phyloP scores from a whole-genome alignment of 2,888 invertebrate genomes.

The Lamproptera curius region DNA sequence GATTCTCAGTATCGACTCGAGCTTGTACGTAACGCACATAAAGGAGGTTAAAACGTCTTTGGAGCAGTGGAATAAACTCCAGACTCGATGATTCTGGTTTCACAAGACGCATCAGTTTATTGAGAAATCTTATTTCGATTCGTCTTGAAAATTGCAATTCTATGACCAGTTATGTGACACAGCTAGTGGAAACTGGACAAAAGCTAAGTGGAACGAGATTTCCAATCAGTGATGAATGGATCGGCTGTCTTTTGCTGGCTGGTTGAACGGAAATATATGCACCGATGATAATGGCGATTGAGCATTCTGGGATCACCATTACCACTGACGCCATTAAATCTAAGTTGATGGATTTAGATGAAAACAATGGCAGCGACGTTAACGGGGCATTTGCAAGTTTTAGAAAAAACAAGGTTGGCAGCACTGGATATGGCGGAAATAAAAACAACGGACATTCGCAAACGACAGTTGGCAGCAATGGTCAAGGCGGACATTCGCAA shows the following conservation, averaged over 20 bases:
- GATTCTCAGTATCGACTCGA: neutral
- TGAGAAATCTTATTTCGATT: constrained; percentile 12
- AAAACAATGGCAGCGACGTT: constrained; percentile 1
- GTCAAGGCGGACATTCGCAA: neutral
- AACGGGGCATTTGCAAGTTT: neutral
- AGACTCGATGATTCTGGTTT: constrained; percentile 16
- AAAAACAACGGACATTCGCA: too few species aligned
- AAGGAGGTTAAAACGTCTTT: neutral
- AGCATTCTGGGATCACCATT: too few species aligned
- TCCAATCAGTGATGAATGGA: neutral
- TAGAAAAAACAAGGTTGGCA: too few species aligned
- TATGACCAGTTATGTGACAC: constrained; percentile 14
- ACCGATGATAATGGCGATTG: neutral
- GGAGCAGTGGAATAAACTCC: neutral
- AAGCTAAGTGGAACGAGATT: constrained; percentile 21
- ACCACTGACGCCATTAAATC: too few species aligned
- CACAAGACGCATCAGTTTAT: constrained; percentile 14
- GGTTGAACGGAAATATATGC: constrained; percentile 20
- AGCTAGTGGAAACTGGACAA: constrained; percentile 20
- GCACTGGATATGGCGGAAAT: too few species aligned
- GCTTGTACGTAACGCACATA: neutral
- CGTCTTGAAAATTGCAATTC: constrained; percentile 11
- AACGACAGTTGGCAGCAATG: neutral
- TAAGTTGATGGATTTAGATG: neutral
- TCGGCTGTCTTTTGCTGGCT: constrained; percentile 2